Evolutionary conservation across 2,888 invertebrate species (phyloP).

Genomic region (Chirona hameri): DNA sequence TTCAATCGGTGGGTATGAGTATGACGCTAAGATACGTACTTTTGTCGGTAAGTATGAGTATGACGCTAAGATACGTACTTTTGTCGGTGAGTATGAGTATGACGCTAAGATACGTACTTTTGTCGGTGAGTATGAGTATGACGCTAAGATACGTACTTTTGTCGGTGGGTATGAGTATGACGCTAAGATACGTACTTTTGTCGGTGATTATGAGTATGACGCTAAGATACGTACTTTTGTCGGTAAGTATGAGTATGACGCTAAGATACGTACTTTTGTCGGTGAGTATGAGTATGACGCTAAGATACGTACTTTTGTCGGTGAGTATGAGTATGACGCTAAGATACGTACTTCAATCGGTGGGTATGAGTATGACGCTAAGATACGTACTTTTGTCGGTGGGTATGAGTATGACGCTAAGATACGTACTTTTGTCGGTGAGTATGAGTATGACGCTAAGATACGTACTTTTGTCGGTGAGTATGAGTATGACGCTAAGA

Average conservation of each 20-base stretch:
- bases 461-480: too few species aligned
- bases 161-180: neutral
- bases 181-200: conserved; percentile 50
- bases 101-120: conserved; percentile 44
- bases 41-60: conserved; percentile 92
- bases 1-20: neutral
- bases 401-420: neutral
- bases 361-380: conserved; percentile 92
- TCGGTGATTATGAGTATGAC: conserved; percentile 95
- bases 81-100: neutral
- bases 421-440: conserved; percentile 67
- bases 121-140: conserved; percentile 93
- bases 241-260: neutral
- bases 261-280: conserved; percentile 59
- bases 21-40: conserved; percentile 31
- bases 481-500: too few species aligned
- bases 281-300: conserved; percentile 91
- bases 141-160: conserved; percentile 58
- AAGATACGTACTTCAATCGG: conserved; percentile 63
- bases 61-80: conserved; percentile 62
- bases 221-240: conserved; percentile 48
- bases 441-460: conserved; percentile 93
- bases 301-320: neutral
- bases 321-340: neutral
- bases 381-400: neutral